A percentile compares a stretch with the other conserved stretches of the same genome.
Evolutionary conservation across 2,113 vertebrate genomes (phyloP).

Genomic region (Hyperopisus bebe): DNA sequence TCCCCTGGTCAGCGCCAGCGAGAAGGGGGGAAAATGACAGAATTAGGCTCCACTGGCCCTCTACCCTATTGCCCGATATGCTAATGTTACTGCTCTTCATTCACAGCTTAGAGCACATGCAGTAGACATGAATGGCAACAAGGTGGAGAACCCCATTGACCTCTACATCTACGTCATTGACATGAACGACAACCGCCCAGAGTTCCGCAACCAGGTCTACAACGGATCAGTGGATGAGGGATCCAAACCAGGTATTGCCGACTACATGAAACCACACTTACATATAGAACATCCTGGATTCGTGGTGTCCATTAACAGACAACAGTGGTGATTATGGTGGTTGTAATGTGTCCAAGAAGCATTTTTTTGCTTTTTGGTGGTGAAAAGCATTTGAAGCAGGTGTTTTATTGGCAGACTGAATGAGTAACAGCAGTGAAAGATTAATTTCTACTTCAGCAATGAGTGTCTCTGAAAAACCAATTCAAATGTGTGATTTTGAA

Average conservation of each 20-base stretch:
- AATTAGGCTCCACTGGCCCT: background rate
- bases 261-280: background rate
- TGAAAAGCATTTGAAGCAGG: background rate
- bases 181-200: constrained; percentile 96
- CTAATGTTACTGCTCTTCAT: constrained; percentile 7
- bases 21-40: background rate
- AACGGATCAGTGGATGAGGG: constrained; percentile 94
- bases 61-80: background rate
- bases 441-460: background rate
- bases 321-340: background rate
- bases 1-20: background rate
- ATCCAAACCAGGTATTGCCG: constrained; percentile 81
- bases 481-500: background rate
- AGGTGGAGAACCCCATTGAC: constrained; percentile 98
- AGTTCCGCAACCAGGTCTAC: constrained; percentile 90
- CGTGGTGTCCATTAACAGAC: background rate
- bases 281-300: background rate
- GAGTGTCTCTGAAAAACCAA: background rate
- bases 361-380: background rate
- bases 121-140: constrained; percentile 95
- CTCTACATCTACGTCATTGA: constrained; percentile 97
- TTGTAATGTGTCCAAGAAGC: background rate
- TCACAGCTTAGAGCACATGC: constrained; percentile 86
- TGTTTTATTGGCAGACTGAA: background rate
- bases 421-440: background rate